A percentile compares a stretch with the other conserved stretches of the same genome.
Conservation (phyloP, 2,797 vertebrate species). For the Chelon auratus region DNA sequence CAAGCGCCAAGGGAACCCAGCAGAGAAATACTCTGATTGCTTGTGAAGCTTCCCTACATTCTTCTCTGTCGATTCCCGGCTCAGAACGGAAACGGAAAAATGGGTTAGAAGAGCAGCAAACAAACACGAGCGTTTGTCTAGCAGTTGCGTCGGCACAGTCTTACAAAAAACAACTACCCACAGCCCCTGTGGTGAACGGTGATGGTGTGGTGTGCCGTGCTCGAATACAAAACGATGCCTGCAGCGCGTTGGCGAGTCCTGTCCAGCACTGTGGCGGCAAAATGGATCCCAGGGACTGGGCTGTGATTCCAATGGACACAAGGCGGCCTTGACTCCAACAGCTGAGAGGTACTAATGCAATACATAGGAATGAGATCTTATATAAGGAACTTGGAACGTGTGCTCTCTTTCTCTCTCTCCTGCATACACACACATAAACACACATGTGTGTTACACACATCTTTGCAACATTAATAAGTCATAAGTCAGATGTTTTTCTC, state of each 20-base stretch:
- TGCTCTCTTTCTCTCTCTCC: conserved; percentile 22
- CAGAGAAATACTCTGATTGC: conserved; percentile 20
- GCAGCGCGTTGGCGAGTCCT: conserved; percentile 52
- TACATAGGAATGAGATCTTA: conserved; percentile 59
- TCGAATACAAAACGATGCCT: conserved; percentile 59
- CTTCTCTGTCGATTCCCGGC: conserved; percentile 10
- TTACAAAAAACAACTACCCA: conserved; percentile 35
- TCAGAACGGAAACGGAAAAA: conserved; percentile 9
- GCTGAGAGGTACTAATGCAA: conserved; percentile 17
- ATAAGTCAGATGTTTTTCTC: conserved; percentile 63
- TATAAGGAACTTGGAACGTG: conserved; percentile 46
- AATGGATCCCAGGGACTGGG: conserved; percentile 23
- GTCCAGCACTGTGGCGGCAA: conserved; percentile 20
- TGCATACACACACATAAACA: conserved; percentile 4
- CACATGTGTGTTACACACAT: conserved; percentile 11
- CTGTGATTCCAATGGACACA: conserved; percentile 53
- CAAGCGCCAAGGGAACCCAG: conserved; percentile 4
- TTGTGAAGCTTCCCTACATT: not conserved
- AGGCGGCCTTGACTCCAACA: conserved; percentile 13
- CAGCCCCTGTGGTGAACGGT: conserved; percentile 36
- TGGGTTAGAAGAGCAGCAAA: conserved; percentile 48
- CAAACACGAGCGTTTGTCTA: conserved; percentile 31
- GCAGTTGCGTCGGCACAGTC: conserved; percentile 24
- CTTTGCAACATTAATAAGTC: conserved; percentile 72
- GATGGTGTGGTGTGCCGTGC: conserved; percentile 29